Base-by-base conservation (phyloP, 2,888 invertebrate genomes). In the Idaea biselata region DNA sequence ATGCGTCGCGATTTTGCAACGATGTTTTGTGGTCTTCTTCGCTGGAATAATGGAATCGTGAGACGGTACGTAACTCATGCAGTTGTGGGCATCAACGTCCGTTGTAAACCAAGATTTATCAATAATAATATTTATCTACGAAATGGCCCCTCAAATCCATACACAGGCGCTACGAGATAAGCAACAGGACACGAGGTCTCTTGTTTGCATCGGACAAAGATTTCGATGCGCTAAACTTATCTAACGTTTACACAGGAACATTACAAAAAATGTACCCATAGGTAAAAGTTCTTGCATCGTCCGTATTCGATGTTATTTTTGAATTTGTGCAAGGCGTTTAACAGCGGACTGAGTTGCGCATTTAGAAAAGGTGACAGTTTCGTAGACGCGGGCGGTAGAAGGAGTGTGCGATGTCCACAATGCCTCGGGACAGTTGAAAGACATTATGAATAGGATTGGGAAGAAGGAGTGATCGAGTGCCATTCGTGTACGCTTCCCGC, bases 321-420 rank as follows among this genome's bases (percentile, higher is more conserved):
- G 87, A 90, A 89, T 91, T 92, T 92, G 92, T 92, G 92, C 92
- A 92, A 92, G 89, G 83, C 87, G 83, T 89, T 86, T 91, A 91
- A 91, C 91, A 89, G 87, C 86, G 87, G 90, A 86, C 84, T 79
- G 82, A 82, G 81, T 74, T 77, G 81, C 80, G 81, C 74, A 72
- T 74, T 76, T 77, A 90, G 89, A 90, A 91, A 81, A 86, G 90
- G 85, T 89, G 91, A 90, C 91, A 88, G 86, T 77, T 81, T 71
- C 74, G 78, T 77, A 78, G 80, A 75, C 74, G 78, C 77, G 78
- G 80, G 76, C 79, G 77, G 78, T 76, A 80, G 85, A 85, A 87
- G 86, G 87, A 87, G 86, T 84, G 77, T 75, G 76, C 73, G 79
- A 76, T 76, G 73, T 72, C 74, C 78, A 89, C 87, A 91, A 88